These are phyloP conservation scores for Gallinago paraguaiae DNA, from an alignment of 2,113 vertebrate genomes.

Conservation along the genomic window DNA sequence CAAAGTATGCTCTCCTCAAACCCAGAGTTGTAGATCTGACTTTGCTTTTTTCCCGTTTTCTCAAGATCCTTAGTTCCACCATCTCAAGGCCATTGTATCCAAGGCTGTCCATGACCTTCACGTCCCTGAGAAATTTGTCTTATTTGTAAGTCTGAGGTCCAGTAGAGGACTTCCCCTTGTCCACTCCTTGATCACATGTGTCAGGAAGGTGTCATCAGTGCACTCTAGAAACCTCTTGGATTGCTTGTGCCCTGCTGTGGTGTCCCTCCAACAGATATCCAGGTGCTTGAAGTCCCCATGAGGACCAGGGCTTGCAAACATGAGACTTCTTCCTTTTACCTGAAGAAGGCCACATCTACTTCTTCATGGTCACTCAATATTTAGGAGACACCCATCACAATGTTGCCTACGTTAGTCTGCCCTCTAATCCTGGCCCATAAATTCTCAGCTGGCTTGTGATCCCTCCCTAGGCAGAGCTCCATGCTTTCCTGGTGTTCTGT, in stretches of 20 bases:
- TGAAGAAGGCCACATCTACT: not conserved
- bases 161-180: not conserved
- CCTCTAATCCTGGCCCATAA: not conserved
- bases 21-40: not conserved
- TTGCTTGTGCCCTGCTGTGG: not conserved
- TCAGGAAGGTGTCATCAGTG: not conserved
- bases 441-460: not conserved
- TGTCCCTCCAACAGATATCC: not conserved
- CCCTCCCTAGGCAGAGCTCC: not conserved
- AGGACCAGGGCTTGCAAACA: not conserved
- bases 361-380: not conserved
- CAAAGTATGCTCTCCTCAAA: not conserved
- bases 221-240: not conserved
- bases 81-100: not conserved
- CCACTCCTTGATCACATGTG: not conserved
- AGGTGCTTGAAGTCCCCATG: not conserved
- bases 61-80: not conserved
- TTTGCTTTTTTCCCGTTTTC: not conserved
- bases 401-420: too few species aligned
- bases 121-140: not conserved
- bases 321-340: not conserved
- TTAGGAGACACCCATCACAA: not conserved
- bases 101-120: not conserved
- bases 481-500: not conserved
- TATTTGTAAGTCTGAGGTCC: not conserved